phyloP scores from a whole-genome alignment of 1,140 invertebrate species.

The Drosophila virilis region DNA sequence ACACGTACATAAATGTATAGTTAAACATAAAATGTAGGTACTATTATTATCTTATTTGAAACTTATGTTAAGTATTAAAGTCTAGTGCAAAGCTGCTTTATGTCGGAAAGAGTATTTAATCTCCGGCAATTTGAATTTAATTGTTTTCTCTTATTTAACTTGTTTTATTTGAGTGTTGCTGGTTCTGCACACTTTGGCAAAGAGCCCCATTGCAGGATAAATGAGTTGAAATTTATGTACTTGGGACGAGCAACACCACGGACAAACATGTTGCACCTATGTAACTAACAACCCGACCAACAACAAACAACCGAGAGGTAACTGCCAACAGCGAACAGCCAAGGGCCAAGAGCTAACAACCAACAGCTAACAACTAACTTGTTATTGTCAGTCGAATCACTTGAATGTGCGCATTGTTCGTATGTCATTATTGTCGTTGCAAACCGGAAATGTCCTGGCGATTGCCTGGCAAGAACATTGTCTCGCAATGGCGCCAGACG shows the following conservation, averaged over 20 bases:
- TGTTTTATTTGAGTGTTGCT: slow-evolving; percentile 63
- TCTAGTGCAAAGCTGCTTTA: not conserved
- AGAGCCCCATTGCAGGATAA: slow-evolving; percentile 57
- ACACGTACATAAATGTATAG: no score
- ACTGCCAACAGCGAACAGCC: slow-evolving; percentile 17
- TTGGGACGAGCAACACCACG: slow-evolving; percentile 31
- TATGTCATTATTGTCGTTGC: slow-evolving; percentile 32
- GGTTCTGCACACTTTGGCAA: slow-evolving; percentile 55
- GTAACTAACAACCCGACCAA: slow-evolving; percentile 20
- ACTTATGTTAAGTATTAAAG: no score
- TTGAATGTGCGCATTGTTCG: slow-evolving; percentile 53
- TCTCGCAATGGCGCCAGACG: slow-evolving; percentile 2
- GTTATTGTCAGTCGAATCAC: slow-evolving; percentile 65
- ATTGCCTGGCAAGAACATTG: slow-evolving; percentile 11
- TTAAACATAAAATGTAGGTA: no score
- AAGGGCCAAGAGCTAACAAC: slow-evolving; percentile 5
- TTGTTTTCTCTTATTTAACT: not conserved
- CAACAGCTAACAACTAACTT: slow-evolving; percentile 30
- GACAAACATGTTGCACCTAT: slow-evolving; percentile 57
- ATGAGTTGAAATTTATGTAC: slow-evolving; percentile 69
- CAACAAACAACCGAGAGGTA: slow-evolving; percentile 10
- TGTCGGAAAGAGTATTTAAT: not conserved
- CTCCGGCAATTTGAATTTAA: slow-evolving; percentile 3
- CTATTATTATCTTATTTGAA: no score
- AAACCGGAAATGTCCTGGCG: slow-evolving; percentile 25